Evolutionary conservation across 35 echinoderm and acorn worm genomes (phyloP).

Genomic region (Holothuria glaberrima): DNA sequence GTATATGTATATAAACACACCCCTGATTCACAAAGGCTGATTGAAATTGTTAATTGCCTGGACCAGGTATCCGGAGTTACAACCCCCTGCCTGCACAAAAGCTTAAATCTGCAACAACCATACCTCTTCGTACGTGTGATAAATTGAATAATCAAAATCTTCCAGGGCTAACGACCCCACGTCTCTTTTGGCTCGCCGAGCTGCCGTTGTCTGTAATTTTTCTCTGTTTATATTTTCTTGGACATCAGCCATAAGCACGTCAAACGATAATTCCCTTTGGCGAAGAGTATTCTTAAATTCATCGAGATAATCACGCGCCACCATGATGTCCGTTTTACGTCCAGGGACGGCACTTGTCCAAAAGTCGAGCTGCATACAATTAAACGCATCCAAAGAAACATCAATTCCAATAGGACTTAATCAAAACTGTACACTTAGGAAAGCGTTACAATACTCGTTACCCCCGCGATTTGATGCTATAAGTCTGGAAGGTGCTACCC

Average conservation of each 20-base stretch:
- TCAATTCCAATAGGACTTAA: too few relatives aligned
- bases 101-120: too few relatives aligned
- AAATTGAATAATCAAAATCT: slow-evolving; percentile 52
- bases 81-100: too few relatives aligned
- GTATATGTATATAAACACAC: too few relatives aligned
- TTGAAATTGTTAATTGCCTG: too few relatives aligned
- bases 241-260: slow-evolving; percentile 16
- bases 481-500: too few relatives aligned
- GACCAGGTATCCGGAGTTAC: too few relatives aligned
- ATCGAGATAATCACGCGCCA: neutral
- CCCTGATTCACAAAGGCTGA: too few relatives aligned
- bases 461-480: too few relatives aligned
- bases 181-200: neutral
- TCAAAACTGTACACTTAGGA: too few relatives aligned
- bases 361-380: slow-evolving; percentile 5
- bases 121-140: slow-evolving; percentile 57
- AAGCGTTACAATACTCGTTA: too few relatives aligned
- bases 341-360: slow-evolving; percentile 15
- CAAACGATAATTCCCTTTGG: neutral
- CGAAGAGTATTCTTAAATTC: neutral
- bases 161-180: neutral
- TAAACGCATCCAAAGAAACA: neutral
- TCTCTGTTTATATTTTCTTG: slow-evolving; percentile 47
- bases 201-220: neutral
- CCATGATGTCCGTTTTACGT: slow-evolving; percentile 21